Evolutionary conservation across 2,888 invertebrate species (phyloP).

Genomic region (Synergus gifuensis): DNA sequence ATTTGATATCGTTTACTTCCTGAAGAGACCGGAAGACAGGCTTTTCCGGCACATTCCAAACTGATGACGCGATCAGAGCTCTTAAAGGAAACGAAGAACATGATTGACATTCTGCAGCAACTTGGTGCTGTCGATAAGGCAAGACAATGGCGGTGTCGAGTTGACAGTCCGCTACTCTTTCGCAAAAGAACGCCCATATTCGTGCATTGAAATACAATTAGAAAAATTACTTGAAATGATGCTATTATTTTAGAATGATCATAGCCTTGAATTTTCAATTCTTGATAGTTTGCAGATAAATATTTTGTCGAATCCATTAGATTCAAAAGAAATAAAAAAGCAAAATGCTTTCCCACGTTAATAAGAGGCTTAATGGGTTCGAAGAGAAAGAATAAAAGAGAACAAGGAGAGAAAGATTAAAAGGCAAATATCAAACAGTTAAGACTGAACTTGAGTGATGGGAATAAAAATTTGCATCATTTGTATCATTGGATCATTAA

Average conservation of each 20-base stretch:
- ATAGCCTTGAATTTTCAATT: not conserved
- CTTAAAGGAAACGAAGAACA: constrained; percentile 12
- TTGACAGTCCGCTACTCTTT: constrained; percentile 5
- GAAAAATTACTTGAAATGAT: not conserved
- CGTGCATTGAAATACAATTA: constrained; percentile 7
- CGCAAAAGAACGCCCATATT: not conserved
- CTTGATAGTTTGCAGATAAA: not conserved
- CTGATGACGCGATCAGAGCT: constrained; percentile 15
- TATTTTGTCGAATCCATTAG: not conserved
- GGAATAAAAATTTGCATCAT: constrained; percentile 12
- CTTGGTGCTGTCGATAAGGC: constrained; percentile 29
- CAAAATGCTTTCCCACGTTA: not conserved
- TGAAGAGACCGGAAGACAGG: constrained; percentile 23
- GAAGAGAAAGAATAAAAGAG: not conserved
- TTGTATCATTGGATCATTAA: constrained; percentile 20
- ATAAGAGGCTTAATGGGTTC: not conserved
- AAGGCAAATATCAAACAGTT: not conserved
- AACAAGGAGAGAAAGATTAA: not conserved
- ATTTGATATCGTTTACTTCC: constrained; percentile 30
- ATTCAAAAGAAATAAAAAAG: no score
- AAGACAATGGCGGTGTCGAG: not conserved
- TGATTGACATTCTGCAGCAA: constrained; percentile 31
- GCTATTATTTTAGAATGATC: not conserved
- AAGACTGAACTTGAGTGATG: constrained; percentile 10
- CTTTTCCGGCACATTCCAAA: constrained; percentile 9